Evolutionary conservation across 2,797 vertebrate genomes (phyloP).

Genomic region (Micrastur ruficollis): DNA sequence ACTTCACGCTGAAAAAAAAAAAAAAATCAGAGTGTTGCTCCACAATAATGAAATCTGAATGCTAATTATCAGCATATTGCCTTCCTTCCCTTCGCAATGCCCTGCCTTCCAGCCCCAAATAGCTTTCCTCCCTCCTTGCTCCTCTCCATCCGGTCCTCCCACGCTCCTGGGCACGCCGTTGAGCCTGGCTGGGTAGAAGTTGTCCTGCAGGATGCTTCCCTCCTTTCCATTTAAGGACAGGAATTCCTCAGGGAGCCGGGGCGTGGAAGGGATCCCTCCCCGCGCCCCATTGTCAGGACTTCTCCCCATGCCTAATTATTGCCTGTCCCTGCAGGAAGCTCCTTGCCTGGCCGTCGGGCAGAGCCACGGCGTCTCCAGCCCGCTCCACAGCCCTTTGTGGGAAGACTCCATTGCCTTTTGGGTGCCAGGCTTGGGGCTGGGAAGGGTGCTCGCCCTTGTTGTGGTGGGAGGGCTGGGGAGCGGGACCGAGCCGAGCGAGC

Average conservation of each 20-base stretch:
- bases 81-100: slow-evolving; percentile 17
- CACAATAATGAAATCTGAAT: neutral
- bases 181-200: neutral
- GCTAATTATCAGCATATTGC: slow-evolving; percentile 14
- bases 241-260: slow-evolving; percentile 16
- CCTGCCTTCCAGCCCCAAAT: slow-evolving; percentile 63
- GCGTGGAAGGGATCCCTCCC: slow-evolving; percentile 21
- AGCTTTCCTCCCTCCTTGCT: slow-evolving; percentile 38
- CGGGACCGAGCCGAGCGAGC: rapidly evolving
- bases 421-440: neutral
- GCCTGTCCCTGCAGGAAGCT: slow-evolving; percentile 43
- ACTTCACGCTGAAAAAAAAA: neutral
- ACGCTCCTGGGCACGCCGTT: slow-evolving; percentile 44
- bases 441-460: neutral
- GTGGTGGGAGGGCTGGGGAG: neutral
- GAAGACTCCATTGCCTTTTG: neutral
- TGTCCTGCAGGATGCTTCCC: slow-evolving; percentile 51
- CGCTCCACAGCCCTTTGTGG: neutral
- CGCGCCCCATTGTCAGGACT: neutral
- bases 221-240: slow-evolving; percentile 56
- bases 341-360: slow-evolving; percentile 14
- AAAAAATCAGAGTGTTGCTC: neutral
- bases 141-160: slow-evolving; percentile 57
- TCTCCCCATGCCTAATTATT: slow-evolving; percentile 1
- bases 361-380: neutral